phyloP scores from a whole-genome alignment of 2,888 invertebrate species.

The Drosophila tripunctata region DNA sequence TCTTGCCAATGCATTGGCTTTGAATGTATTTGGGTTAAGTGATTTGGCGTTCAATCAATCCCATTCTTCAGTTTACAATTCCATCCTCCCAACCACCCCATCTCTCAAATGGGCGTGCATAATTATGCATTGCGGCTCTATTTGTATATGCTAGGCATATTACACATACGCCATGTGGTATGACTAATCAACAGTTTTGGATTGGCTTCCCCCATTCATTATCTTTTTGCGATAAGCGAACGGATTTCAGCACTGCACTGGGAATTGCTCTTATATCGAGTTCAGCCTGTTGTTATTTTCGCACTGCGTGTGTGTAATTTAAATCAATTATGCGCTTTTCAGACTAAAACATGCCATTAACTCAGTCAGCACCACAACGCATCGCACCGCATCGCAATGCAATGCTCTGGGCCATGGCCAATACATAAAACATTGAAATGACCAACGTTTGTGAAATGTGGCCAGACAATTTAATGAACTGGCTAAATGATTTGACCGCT shows the following conservation, averaged over 20 bases:
- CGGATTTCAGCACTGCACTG: slow-evolving; percentile 39
- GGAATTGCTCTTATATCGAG: slow-evolving; percentile 29
- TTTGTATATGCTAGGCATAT: slow-evolving; percentile 59
- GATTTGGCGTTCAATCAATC: slow-evolving; percentile 73
- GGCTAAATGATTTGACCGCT: slow-evolving; percentile 29
- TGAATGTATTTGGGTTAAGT: slow-evolving; percentile 77
- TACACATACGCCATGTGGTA: slow-evolving; percentile 47
- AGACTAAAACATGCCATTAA: slow-evolving; percentile 45
- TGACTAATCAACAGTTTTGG: slow-evolving; percentile 62
- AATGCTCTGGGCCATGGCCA: background rate
- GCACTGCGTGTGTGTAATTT: slow-evolving; percentile 48
- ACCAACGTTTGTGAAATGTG: slow-evolving; percentile 23
- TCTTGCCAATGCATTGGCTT: slow-evolving; percentile 66
- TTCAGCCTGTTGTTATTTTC: slow-evolving; percentile 19
- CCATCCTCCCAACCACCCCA: too few relatives aligned
- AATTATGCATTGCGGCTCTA: slow-evolving; percentile 53
- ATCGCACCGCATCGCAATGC: background rate
- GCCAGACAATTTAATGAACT: slow-evolving; percentile 35
- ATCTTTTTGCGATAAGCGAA: slow-evolving; percentile 57
- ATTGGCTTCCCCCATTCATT: slow-evolving; percentile 48
- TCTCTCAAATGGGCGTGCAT: slow-evolving; percentile 35
- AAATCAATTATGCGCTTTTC: slow-evolving; percentile 67
- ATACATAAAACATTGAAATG: slow-evolving; percentile 35
- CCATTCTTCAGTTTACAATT: background rate
- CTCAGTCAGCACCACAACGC: slow-evolving; percentile 5